Conservation (phyloP, 1,140 invertebrate species). For the Lordiphosa clarofinis region DNA sequence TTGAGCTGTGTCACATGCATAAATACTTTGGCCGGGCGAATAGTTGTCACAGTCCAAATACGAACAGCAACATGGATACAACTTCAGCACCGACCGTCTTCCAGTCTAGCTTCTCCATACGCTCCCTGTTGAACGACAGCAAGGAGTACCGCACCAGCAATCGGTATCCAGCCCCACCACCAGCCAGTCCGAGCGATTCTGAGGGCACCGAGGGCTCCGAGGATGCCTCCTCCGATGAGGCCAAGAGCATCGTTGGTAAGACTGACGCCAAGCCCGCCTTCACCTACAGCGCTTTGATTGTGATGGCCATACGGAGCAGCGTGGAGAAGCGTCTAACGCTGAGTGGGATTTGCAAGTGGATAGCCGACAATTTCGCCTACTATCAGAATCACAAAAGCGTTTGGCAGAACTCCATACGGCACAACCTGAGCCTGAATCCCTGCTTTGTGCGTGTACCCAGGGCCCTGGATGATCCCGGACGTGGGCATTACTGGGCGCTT, state of each 20-base stretch:
- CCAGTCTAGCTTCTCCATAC: constrained; percentile 57
- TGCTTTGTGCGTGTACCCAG: constrained; percentile 65
- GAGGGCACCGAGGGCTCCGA: constrained; percentile 30
- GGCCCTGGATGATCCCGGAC: constrained; percentile 62
- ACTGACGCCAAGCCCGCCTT: constrained; percentile 86
- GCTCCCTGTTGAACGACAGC: constrained; percentile 15
- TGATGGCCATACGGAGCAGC: constrained; percentile 97
- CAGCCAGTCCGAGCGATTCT: constrained; percentile 24
- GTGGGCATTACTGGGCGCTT: constrained; percentile 71
- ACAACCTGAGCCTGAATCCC: constrained; percentile 86
- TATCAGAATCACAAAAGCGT: constrained; percentile 96
- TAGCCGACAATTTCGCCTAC: constrained; percentile 91
- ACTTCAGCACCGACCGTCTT: constrained; percentile 26
- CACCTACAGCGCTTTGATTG: constrained; percentile 97
- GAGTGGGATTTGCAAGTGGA: constrained; percentile 93
- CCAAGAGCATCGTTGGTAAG: constrained; percentile 2
- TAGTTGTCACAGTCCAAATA: constrained; percentile 20
- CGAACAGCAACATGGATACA: constrained; percentile 27
- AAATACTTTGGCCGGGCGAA: constrained; percentile 4
- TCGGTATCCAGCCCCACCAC: background rate
- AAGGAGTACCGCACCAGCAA: background rate
- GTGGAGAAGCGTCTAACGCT: constrained; percentile 91
- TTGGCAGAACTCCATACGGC: constrained; percentile 98
- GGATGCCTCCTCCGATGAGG: constrained; percentile 44
- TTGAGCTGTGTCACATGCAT: constrained; percentile 8